These are phyloP conservation scores for Clupea harengus DNA, from an alignment of 2,113 vertebrate species.

Conservation along the genomic window DNA sequence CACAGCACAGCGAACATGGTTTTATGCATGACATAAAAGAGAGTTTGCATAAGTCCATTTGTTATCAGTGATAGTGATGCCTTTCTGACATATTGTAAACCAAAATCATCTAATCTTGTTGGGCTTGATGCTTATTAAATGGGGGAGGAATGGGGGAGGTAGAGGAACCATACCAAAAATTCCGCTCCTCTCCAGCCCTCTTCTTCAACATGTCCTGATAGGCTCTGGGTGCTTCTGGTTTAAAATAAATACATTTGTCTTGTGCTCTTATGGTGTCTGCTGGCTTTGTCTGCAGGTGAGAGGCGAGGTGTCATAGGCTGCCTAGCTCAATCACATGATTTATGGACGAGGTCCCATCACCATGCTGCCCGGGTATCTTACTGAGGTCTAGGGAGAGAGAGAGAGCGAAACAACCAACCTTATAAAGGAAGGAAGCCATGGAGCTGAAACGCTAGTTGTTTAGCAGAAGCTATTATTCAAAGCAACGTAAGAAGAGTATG, in stretches of 20 bases:
- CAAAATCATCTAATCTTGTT: slow-evolving; percentile 80
- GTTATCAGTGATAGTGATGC: slow-evolving; percentile 80
- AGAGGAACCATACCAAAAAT: slow-evolving; percentile 49
- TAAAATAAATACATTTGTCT: slow-evolving; percentile 80
- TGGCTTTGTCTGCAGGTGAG: slow-evolving; percentile 66
- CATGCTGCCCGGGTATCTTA: neutral
- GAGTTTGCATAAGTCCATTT: slow-evolving; percentile 81
- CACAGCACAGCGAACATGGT: slow-evolving; percentile 70
- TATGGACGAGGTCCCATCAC: slow-evolving; percentile 54
- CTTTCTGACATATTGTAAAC: slow-evolving; percentile 78
- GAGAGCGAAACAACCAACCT: slow-evolving; percentile 40
- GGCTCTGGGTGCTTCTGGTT: slow-evolving; percentile 64
- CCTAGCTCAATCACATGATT: slow-evolving; percentile 69
- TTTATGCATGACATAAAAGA: slow-evolving; percentile 71
- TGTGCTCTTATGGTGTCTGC: slow-evolving; percentile 56
- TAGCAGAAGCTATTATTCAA: neutral
- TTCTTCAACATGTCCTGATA: slow-evolving; percentile 64
- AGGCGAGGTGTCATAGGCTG: slow-evolving; percentile 58
- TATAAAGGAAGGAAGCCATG: neutral
- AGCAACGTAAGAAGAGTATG: neutral
- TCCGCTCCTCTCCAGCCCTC: slow-evolving; percentile 48
- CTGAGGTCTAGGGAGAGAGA: slow-evolving; percentile 22
- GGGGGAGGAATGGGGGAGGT: slow-evolving; percentile 53
- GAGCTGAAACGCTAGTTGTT: neutral
- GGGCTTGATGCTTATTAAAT: slow-evolving; percentile 79